phyloP scores from a whole-genome alignment of 64 coral and sea anemone genomes.

The Orbicella faveolata region DNA sequence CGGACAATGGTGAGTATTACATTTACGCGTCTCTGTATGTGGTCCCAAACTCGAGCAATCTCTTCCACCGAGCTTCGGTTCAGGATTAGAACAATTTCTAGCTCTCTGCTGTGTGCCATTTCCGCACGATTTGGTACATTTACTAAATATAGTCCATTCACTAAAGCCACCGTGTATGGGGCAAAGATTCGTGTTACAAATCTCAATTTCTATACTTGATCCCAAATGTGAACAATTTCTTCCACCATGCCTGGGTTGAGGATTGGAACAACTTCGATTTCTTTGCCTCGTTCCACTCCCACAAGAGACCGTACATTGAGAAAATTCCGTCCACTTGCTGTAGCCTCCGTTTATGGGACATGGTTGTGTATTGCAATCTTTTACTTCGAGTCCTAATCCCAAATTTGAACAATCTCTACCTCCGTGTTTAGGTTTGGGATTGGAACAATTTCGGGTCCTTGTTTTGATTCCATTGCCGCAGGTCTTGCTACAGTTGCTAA shows the following conservation, averaged over 20 bases:
- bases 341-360: conserved; percentile 85
- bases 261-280: conserved; percentile 59
- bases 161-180: conserved; percentile 59
- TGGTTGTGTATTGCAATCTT: conserved; percentile 52
- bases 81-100: conserved; percentile 66
- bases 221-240: conserved; percentile 56
- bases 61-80: conserved; percentile 52
- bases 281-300: conserved; percentile 67
- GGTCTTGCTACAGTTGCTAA: conserved; percentile 53
- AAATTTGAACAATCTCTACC: conserved; percentile 53
- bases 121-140: conserved; percentile 62
- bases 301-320: conserved; percentile 65
- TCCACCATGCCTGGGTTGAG: conserved; percentile 55
- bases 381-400: conserved; percentile 30
- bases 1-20: conserved; percentile 56
- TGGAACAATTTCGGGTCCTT: conserved; percentile 58
- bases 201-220: conserved; percentile 21
- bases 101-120: conserved; percentile 46
- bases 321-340: conserved; percentile 66
- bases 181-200: conserved; percentile 44
- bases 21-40: conserved; percentile 18
- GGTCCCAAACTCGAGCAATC: conserved; percentile 64
- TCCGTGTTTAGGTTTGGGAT: conserved; percentile 53
- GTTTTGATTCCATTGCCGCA: conserved; percentile 57
- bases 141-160: conserved; percentile 47